Percentiles rank a stretch among this genome's conserved stretches.
These are phyloP conservation scores for Bilobella aurantiaca DNA, from an alignment of 1,140 invertebrate species.

Conservation along the genomic window DNA sequence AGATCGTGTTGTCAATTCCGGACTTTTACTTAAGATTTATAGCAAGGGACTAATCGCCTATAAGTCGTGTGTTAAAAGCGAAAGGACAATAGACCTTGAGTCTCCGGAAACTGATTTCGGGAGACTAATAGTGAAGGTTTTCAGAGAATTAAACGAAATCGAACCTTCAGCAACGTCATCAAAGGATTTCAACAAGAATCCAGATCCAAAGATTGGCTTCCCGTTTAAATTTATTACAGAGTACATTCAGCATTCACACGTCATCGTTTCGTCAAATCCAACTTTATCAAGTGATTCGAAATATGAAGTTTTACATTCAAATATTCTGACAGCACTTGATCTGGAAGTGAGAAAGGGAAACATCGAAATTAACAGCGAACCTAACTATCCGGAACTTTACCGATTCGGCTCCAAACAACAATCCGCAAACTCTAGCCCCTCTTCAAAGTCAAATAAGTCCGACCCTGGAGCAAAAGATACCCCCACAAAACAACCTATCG, in stretches of 20 bases:
- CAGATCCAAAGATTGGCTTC: conserved; percentile 13
- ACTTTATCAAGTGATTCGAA: not conserved
- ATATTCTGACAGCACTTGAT: conserved; percentile 10
- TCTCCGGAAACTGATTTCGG: conserved; percentile 13
- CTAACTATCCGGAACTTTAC: no score
- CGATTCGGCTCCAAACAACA: no score
- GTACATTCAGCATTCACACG: conserved; percentile 29
- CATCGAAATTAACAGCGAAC: no score
- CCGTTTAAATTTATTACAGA: conserved; percentile 23
- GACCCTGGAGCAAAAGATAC: no score
- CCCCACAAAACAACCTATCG: not conserved
- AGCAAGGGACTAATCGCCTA: conserved; percentile 28
- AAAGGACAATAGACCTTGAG: conserved; percentile 20
- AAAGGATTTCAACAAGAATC: conserved; percentile 3
- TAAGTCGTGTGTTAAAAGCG: conserved; percentile 27
- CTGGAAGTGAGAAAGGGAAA: conserved; percentile 22
- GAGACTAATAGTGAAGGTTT: conserved; percentile 22
- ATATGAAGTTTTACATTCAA: not conserved
- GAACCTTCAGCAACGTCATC: conserved; percentile 16
- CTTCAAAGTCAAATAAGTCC: no score
- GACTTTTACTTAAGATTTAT: conserved; percentile 24
- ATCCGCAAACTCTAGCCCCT: no score
- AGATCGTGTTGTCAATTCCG: conserved; percentile 29
- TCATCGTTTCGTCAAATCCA: conserved; percentile 17
- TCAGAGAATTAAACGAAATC: conserved; percentile 31